Evolutionary conservation across 2,797 vertebrate species (phyloP).

Genomic region (Onychomys leucogaster): DNA sequence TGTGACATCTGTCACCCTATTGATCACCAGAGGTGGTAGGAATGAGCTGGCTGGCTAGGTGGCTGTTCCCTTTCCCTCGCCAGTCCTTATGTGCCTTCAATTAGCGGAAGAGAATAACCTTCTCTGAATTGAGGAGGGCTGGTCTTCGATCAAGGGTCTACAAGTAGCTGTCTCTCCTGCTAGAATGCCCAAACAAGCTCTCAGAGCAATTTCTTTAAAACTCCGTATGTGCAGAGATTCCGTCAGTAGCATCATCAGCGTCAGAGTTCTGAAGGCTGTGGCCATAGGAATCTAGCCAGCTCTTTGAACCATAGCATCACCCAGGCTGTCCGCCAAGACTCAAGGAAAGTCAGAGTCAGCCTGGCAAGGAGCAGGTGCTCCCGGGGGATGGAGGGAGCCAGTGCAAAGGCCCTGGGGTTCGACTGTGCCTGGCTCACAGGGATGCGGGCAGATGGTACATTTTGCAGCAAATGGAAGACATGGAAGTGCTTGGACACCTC

Average conservation of each 20-base stretch:
- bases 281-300: background rate
- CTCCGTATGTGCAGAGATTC: background rate
- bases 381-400: background rate
- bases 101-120: background rate
- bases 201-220: background rate
- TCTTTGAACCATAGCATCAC: background rate
- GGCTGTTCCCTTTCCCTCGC: background rate
- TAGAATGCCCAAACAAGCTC: background rate
- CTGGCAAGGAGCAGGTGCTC: background rate
- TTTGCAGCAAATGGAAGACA: background rate
- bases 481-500: background rate
- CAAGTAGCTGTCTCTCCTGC: background rate
- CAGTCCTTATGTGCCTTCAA: background rate
- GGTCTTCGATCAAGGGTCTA: background rate
- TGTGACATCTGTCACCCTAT: background rate
- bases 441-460: background rate
- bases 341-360: background rate
- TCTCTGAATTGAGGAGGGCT: background rate
- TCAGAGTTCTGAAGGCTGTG: background rate
- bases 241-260: background rate
- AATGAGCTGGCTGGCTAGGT: background rate
- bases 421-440: background rate
- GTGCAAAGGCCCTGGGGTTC: background rate
- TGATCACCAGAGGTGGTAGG: background rate
- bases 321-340: background rate